phyloP scores from a whole-genome alignment of 2,888 invertebrate genomes.

The Plebejus anna region DNA sequence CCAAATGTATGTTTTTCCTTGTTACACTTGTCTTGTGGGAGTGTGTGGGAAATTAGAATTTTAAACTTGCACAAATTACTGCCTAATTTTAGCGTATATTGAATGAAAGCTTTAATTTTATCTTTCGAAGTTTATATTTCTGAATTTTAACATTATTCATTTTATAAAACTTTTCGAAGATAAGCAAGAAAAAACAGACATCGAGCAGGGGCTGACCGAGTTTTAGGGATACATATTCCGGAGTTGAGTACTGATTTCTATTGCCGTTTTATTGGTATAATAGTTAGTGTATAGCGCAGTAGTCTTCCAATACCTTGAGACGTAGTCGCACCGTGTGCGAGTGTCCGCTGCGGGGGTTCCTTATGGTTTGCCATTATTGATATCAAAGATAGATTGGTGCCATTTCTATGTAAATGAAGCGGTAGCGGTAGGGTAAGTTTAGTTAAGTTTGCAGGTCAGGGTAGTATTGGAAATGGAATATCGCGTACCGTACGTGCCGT shows the following conservation, averaged over 20 bases:
- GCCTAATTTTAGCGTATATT: neutral
- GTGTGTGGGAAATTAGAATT: neutral
- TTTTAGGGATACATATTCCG: constrained; percentile 3
- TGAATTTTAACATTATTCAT: constrained; percentile 4
- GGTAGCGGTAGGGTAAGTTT: constrained; percentile 76
- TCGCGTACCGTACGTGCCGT: constrained; percentile 46
- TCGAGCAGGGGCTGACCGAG: neutral
- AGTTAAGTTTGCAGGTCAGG: constrained; percentile 79
- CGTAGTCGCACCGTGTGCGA: constrained; percentile 52
- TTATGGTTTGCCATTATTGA: constrained; percentile 78
- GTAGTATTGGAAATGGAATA: constrained; percentile 74
- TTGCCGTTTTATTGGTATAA: constrained; percentile 55
- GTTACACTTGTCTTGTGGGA: neutral
- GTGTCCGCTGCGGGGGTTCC: constrained; percentile 74
- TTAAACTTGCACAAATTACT: neutral
- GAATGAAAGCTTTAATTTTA: neutral
- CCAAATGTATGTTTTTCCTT: neutral
- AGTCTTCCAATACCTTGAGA: constrained; percentile 78
- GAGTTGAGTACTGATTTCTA: constrained; percentile 23
- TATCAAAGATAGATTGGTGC: constrained; percentile 81
- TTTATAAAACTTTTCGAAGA: neutral
- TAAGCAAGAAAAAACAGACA: neutral
- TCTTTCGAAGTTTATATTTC: constrained; percentile 4
- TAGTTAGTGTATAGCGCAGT: constrained; percentile 75
- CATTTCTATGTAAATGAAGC: constrained; percentile 77